phyloP scores from a whole-genome alignment of 2,113 vertebrate genomes.

The Macheiramphus alcinus region DNA sequence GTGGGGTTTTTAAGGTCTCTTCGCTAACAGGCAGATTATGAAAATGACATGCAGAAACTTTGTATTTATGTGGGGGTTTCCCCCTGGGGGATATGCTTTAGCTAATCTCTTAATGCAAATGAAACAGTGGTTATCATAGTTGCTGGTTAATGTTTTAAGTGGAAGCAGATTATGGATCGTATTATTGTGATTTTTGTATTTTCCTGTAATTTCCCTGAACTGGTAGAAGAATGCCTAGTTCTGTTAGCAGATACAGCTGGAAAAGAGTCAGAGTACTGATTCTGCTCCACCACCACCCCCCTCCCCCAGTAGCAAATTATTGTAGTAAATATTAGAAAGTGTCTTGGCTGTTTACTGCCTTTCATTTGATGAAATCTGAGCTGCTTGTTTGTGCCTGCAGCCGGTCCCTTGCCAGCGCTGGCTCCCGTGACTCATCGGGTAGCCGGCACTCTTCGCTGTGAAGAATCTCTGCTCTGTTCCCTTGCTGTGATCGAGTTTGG shows the following conservation, averaged over 20 bases:
- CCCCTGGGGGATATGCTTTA: neutral
- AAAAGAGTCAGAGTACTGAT: neutral
- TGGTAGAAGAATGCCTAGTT: neutral
- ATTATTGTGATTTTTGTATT: neutral
- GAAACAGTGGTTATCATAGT: accelerated
- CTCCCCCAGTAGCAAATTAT: neutral
- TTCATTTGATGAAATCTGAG: neutral
- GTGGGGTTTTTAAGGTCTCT: neutral
- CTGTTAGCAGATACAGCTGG: neutral
- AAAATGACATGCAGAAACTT: neutral
- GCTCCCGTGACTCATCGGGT: neutral
- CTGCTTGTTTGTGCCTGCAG: constrained; percentile 3
- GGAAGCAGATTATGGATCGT: neutral
- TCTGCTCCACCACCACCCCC: too few species aligned
- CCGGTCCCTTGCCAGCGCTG: neutral
- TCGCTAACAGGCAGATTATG: neutral
- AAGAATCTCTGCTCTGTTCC: constrained; percentile 18
- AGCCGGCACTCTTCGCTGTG: accelerated
- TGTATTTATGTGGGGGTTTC: neutral
- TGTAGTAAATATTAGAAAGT: neutral
- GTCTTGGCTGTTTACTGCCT: neutral
- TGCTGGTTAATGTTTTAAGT: neutral
- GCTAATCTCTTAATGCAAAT: neutral
- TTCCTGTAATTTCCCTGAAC: neutral
- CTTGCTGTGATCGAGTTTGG: neutral